Percentiles rank a stretch among this genome's conserved stretches.
Evolutionary conservation across 2,888 invertebrate genomes (phyloP).

Genomic region (Hirtodrosophila duncani): DNA sequence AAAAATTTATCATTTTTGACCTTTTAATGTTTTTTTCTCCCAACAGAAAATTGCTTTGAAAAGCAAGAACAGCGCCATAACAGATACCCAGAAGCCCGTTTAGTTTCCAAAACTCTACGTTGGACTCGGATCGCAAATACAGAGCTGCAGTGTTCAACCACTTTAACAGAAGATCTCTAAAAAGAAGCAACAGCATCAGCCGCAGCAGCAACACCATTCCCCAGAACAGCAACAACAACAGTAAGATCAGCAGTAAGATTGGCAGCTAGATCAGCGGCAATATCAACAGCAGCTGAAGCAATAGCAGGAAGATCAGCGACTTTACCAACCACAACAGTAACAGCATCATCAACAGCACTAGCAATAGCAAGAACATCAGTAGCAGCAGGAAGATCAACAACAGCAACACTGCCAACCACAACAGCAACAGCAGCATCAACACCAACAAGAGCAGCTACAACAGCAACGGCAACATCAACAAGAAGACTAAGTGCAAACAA

Average conservation of each 20-base stretch:
- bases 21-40: too few relatives aligned
- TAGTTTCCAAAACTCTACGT: too few relatives aligned
- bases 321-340: slow-evolving; percentile 25
- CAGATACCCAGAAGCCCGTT: too few relatives aligned
- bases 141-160: slow-evolving; percentile 34
- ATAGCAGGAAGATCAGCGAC: slow-evolving; percentile 16
- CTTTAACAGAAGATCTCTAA: slow-evolving; percentile 49
- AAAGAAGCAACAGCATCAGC: slow-evolving; percentile 40
- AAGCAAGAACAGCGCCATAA: too few relatives aligned
- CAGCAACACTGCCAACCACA: slow-evolving; percentile 34
- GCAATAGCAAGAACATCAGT: slow-evolving; percentile 38
- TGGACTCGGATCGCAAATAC: not conserved
- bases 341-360: slow-evolving; percentile 30
- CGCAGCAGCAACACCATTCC: slow-evolving; percentile 33
- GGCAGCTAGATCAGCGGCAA: slow-evolving; percentile 43
- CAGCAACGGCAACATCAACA: slow-evolving; percentile 3
- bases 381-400: slow-evolving; percentile 47
- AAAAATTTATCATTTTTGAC: too few relatives aligned
- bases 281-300: slow-evolving; percentile 36
- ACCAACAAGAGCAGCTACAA: slow-evolving; percentile 10
- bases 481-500: too few relatives aligned
- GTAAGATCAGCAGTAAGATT: slow-evolving; percentile 41
- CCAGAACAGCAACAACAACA: slow-evolving; percentile 28
- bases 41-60: too few relatives aligned
- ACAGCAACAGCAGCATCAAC: slow-evolving; percentile 10